These are phyloP conservation scores for Aphelenchoides besseyi DNA, from an alignment of 1,140 invertebrate species.

Conservation along the genomic window DNA sequence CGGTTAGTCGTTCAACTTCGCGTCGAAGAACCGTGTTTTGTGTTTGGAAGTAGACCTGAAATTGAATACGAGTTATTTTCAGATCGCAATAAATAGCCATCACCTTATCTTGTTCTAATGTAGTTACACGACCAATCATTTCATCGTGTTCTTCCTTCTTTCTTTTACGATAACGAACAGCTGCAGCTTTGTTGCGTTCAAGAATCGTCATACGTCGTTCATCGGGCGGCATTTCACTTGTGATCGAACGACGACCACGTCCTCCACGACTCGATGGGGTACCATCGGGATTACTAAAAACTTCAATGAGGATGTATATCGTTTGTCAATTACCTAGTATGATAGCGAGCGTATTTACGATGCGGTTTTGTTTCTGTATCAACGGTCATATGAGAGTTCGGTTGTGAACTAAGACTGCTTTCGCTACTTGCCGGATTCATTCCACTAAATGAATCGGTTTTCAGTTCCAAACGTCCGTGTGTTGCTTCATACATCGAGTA, in stretches of 20 bases:
- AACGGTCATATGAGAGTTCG: conserved; percentile 4
- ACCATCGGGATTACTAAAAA: neutral
- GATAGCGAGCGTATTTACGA: conserved; percentile 19
- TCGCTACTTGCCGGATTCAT: neutral
- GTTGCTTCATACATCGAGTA: conserved; percentile 11
- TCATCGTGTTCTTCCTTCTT: conserved; percentile 50
- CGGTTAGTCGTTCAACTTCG: conserved; percentile 45
- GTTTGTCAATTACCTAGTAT: conserved; percentile 11
- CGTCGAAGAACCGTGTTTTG: conserved; percentile 49
- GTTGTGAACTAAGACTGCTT: conserved; percentile 5
- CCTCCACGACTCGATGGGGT: conserved; percentile 31
- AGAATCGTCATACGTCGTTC: conserved; percentile 47
- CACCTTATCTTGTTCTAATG: conserved; percentile 46
- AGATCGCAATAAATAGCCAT: conserved; percentile 26
- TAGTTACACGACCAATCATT: conserved; percentile 43
- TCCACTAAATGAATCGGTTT: conserved; percentile 15
- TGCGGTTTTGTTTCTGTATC: neutral
- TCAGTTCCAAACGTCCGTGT: conserved; percentile 22
- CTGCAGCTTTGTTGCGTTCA: conserved; percentile 50
- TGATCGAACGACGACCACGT: conserved; percentile 40
- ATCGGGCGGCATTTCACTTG: conserved; percentile 47
- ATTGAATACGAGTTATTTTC: neutral
- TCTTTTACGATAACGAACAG: conserved; percentile 51
- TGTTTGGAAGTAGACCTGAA: conserved; percentile 39
- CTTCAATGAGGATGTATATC: neutral